phyloP scores from a whole-genome alignment of 2,113 vertebrate species.

The Gymnarchus niloticus region DNA sequence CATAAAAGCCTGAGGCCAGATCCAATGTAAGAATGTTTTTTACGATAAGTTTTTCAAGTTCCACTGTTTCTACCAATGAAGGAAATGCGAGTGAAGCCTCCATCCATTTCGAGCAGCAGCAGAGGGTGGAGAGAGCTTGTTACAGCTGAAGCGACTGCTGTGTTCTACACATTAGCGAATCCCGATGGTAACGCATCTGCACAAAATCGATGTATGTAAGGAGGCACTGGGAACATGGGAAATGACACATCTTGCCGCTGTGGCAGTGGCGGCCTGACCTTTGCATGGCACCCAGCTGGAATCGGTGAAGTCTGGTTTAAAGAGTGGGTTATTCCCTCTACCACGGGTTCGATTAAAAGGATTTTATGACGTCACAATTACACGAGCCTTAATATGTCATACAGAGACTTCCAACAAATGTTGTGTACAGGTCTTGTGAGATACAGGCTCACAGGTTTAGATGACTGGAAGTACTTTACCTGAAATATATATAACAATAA shows the following conservation, averaged over 20 bases:
- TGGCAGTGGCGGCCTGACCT: neutral
- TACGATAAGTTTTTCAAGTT: too few relatives aligned
- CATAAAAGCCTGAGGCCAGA: neutral
- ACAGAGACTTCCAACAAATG: neutral
- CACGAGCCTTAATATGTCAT: neutral
- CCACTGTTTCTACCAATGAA: too few relatives aligned
- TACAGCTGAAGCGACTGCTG: neutral
- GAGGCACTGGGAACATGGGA: neutral
- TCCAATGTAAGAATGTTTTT: neutral
- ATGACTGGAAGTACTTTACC: neutral
- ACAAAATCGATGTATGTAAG: neutral
- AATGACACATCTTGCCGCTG: neutral
- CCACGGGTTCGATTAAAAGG: neutral
- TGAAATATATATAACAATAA: too few relatives aligned
- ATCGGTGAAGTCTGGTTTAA: neutral
- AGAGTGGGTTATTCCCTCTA: neutral
- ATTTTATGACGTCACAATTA: neutral
- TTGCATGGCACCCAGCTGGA: neutral
- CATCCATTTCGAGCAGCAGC: neutral
- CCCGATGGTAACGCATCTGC: too few relatives aligned
- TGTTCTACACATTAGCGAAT: neutral
- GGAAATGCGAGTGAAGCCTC: too few relatives aligned
- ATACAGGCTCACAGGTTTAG: neutral
- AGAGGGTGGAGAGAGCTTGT: neutral
- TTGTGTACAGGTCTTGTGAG: neutral